phyloP scores from a whole-genome alignment of 2,113 vertebrate genomes.

The Crotophaga sulcirostris region DNA sequence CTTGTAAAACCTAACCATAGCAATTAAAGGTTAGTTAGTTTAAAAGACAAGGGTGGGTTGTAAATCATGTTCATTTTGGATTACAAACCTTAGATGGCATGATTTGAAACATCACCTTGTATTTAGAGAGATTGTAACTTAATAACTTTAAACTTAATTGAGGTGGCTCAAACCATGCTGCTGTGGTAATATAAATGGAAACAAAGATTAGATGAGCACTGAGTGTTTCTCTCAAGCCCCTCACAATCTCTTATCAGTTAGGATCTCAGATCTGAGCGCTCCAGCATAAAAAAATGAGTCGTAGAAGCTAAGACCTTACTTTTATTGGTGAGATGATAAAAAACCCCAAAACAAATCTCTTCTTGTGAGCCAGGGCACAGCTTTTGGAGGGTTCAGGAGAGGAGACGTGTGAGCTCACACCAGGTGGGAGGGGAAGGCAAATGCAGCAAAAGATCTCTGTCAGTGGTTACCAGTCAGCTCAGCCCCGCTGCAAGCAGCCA shows the following conservation, averaged over 20 bases:
- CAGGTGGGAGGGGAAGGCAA: fast-evolving
- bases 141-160: background rate
- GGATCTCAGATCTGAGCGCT: fast-evolving
- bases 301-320: background rate
- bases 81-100: background rate
- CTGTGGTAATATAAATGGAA: background rate
- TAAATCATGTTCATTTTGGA: background rate
- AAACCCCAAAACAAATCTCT: too few species aligned
- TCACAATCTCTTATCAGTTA: background rate
- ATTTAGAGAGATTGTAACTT: background rate
- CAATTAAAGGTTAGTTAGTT: background rate
- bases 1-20: background rate
- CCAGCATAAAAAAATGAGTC: background rate
- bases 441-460: background rate
- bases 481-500: background rate
- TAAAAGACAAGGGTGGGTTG: background rate
- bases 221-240: background rate
- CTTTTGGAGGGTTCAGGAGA: background rate
- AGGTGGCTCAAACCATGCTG: background rate
- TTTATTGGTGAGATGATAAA: background rate
- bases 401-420: fast-evolving
- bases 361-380: background rate
- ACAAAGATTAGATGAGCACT: background rate
- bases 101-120: background rate
- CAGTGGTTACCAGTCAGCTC: fast-evolving